Evolutionary conservation across 2,797 vertebrate genomes (phyloP).

Genomic region (Arctocebus calabarensis): DNA sequence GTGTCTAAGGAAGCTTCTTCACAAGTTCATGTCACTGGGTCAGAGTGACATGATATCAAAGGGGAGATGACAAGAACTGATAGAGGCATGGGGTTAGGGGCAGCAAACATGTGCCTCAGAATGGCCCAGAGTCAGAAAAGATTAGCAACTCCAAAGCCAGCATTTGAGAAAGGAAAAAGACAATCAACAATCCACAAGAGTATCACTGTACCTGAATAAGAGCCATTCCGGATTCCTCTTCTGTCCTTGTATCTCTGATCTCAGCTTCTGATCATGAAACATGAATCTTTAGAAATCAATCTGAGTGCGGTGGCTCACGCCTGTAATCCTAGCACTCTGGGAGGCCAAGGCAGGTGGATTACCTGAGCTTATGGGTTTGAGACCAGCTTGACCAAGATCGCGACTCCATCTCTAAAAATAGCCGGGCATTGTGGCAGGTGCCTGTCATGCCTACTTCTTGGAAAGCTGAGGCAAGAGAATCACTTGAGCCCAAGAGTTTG

Average conservation of each 20-base stretch:
- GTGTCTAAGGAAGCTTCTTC: neutral
- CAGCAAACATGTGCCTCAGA: neutral
- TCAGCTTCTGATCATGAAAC: too few species aligned
- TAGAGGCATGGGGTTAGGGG: neutral
- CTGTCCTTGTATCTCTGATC: neutral
- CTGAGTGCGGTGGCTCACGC: too few species aligned
- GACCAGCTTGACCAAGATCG: too few species aligned
- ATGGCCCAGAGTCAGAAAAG: neutral
- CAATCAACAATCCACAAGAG: neutral
- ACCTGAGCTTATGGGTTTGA: too few species aligned
- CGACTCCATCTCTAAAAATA: too few species aligned
- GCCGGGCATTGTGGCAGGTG: too few species aligned
- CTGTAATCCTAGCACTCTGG: too few species aligned
- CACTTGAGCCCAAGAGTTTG: too few species aligned
- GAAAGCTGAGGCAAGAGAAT: too few species aligned
- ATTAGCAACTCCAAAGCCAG: neutral
- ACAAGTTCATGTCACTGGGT: neutral
- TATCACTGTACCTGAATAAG: neutral
- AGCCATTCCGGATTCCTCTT: neutral
- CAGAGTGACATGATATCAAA: neutral
- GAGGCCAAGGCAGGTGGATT: too few species aligned
- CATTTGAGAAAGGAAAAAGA: neutral
- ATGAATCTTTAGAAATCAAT: neutral
- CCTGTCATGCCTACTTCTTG: too few species aligned
- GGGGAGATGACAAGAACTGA: neutral